Percentiles rank a stretch among this genome's conserved stretches.
phyloP scores from a whole-genome alignment of 2,113 vertebrate genomes.

The Redunca redunca region DNA sequence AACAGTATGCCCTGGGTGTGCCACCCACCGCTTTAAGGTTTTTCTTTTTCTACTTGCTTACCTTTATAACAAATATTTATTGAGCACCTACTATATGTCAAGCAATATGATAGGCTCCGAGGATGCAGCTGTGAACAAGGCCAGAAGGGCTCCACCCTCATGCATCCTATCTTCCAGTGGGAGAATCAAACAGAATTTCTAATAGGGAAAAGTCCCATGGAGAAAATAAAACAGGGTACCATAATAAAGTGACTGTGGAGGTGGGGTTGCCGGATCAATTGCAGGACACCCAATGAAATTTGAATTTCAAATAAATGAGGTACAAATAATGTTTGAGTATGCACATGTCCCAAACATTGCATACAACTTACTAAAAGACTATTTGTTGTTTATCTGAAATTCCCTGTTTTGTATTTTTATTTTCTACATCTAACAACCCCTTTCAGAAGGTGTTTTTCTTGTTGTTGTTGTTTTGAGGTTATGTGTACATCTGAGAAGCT shows the following conservation, averaged over 20 bases:
- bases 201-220: not conserved
- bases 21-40: not conserved
- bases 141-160: no score
- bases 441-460: not conserved
- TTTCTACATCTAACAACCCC: not conserved
- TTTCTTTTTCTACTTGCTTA: not conserved
- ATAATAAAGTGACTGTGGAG: not conserved
- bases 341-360: not conserved
- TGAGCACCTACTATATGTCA: not conserved
- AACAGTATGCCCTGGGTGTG: not conserved
- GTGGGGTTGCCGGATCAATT: not conserved
- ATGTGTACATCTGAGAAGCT: not conserved
- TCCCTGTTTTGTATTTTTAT: conserved; percentile 10
- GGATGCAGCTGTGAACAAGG: not conserved
- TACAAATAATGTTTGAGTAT: not conserved
- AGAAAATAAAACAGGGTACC: not conserved
- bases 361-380: not conserved
- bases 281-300: not conserved
- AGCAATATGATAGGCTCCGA: not conserved
- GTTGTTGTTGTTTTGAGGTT: not conserved
- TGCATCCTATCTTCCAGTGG: not conserved
- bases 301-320: conserved; percentile 2
- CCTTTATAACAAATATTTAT: conserved; percentile 3
- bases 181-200: not conserved
- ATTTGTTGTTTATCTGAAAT: not conserved